Evolutionary conservation across 2,113 vertebrate genomes (phyloP), one percentile per base, ranked within the genome.

Genomic region (Peucedramus taeniatus): DNA sequence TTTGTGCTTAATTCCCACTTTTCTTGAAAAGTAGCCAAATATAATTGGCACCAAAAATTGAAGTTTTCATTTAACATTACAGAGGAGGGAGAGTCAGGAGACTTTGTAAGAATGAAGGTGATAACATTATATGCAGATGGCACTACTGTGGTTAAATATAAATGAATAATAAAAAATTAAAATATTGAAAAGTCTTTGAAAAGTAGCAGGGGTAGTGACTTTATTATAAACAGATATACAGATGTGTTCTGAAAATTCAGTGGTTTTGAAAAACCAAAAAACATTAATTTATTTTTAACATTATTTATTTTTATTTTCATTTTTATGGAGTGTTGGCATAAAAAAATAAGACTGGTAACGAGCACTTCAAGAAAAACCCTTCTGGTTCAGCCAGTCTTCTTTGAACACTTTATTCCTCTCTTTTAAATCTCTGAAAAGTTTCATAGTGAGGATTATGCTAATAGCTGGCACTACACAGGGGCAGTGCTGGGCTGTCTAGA

Each of bases 391-490:
- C 92, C 15, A 9, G 42, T 63, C 50, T 23, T 65, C 93, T 92
- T 56, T 79, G 86, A 95, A 94, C 85, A n/a, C 87, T 96, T 96
- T 88, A 64, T 92, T 97, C 68, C 87, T 63, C 37, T 40, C 77
- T 51, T 91, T 70, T 20, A 76, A 63, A 75, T 89, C 74, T 89
- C 23, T 39, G 21, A 39, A 44, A 70, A 90, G 47, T 88, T 96
- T 71, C 64, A 35, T 90, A 83, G 83, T 31, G 30, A 94, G 93
- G 89, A 97, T 97, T 94, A 97, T 95, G 93, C 93, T 92, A 97
- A 96, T 95, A 89, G 64, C 82, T 82, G 17, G 20, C 75, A 61
- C 68, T 87, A 17, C 50, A 28, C 75, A 78, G 71, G 86, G 91
- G 86, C 84, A 90, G 80, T 45, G 59, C 81, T 86, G 22, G 80